These are phyloP conservation scores for Caranx melampygus DNA, from an alignment of 2,113 vertebrate genomes.

Conservation along the genomic window DNA sequence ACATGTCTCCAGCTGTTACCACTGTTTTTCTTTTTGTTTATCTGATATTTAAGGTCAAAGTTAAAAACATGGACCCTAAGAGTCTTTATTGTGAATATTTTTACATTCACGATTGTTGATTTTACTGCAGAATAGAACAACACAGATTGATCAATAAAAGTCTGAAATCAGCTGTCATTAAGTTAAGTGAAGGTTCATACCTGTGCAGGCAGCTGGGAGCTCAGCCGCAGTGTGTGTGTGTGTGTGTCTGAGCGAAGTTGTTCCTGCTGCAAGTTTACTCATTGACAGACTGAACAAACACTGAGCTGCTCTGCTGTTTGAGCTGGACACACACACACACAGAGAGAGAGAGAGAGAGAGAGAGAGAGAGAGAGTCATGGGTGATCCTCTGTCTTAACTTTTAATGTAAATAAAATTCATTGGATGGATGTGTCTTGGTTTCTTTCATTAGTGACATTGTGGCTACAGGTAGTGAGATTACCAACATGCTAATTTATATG, in stretches of 20 bases:
- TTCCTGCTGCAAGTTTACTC: constrained; percentile 39
- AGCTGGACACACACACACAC: constrained; percentile 8
- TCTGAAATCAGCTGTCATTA: background rate
- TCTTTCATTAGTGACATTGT: too few relatives aligned
- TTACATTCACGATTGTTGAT: background rate
- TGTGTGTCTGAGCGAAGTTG: background rate
- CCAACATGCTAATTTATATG: too few relatives aligned
- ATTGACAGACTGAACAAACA: constrained; percentile 66
- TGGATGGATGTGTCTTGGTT: too few relatives aligned
- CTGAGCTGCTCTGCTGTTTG: constrained; percentile 9
- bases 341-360: background rate
- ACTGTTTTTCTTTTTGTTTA: background rate
- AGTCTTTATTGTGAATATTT: background rate
- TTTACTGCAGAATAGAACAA: background rate
- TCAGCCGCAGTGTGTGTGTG: background rate
- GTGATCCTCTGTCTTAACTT: background rate
- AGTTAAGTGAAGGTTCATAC: background rate
- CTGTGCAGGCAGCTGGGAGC: constrained; percentile 15
- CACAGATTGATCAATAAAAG: background rate
- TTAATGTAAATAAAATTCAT: background rate
- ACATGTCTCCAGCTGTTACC: background rate
- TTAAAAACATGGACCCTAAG: too few relatives aligned
- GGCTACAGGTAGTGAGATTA: too few relatives aligned
- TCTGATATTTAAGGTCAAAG: too few relatives aligned
- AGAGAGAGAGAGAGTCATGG: background rate